Percentiles rank a stretch among this genome's conserved stretches.
phyloP scores from a whole-genome alignment of 2,113 vertebrate genomes.

The Zosterops pallidus region DNA sequence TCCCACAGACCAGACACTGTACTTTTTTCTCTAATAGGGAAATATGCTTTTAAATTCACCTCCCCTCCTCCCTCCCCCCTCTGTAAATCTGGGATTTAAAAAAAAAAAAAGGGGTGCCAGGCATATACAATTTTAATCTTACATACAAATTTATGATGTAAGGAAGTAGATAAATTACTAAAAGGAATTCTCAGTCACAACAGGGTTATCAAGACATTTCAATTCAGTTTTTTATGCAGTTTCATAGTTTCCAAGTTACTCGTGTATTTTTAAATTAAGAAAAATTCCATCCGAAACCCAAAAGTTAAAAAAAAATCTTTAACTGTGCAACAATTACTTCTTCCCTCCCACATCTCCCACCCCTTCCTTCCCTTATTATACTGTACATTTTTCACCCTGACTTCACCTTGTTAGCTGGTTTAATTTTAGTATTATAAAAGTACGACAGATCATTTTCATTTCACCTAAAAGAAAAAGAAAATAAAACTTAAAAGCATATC shows the following conservation, averaged over 20 bases:
- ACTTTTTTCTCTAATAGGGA: slow-evolving; percentile 44
- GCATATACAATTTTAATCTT: slow-evolving; percentile 31
- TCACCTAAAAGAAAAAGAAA: slow-evolving; percentile 69
- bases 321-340: slow-evolving; percentile 54
- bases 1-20: slow-evolving; percentile 63
- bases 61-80: background rate
- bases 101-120: background rate
- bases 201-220: slow-evolving; percentile 37
- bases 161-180: slow-evolving; percentile 13
- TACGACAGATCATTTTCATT: slow-evolving; percentile 69
- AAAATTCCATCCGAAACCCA: slow-evolving; percentile 44
- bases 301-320: slow-evolving; percentile 39
- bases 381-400: slow-evolving; percentile 74
- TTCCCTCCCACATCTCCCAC: slow-evolving; percentile 19
- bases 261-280: slow-evolving; percentile 54
- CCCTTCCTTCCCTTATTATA: slow-evolving; percentile 42
- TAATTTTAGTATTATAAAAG: slow-evolving; percentile 75
- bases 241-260: slow-evolving; percentile 39
- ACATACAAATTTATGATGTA: background rate
- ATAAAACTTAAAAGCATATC: slow-evolving; percentile 70
- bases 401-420: slow-evolving; percentile 76
- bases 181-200: slow-evolving; percentile 30
- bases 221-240: slow-evolving; percentile 26
- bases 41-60: slow-evolving; percentile 44
- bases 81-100: background rate